Evolutionary conservation across 2,113 vertebrate genomes (phyloP).

Genomic region (Balaeniceps rex): DNA sequence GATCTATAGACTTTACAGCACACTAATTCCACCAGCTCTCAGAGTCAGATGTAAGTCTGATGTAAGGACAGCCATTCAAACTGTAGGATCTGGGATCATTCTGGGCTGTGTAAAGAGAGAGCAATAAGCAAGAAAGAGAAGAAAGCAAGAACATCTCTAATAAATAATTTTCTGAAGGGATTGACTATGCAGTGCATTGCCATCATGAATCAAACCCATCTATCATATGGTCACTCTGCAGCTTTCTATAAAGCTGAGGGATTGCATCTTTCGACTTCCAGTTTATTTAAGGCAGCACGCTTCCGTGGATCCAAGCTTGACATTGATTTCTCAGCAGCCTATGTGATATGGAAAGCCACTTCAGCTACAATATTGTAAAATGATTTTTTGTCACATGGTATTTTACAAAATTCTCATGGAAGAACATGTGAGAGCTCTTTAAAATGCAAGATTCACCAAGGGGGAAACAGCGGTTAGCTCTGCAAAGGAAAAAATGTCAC

Average conservation of each 20-base stretch:
- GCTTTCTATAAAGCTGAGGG: neutral
- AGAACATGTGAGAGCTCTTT: neutral
- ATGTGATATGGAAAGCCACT: neutral
- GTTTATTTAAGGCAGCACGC: neutral
- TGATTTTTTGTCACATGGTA: neutral
- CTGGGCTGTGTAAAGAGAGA: neutral
- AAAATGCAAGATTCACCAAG: conserved; percentile 33
- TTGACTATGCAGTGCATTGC: neutral
- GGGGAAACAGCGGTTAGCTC: neutral
- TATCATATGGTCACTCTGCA: neutral
- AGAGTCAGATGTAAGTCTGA: neutral
- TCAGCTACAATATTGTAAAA: neutral
- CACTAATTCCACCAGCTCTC: neutral
- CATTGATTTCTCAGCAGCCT: neutral
- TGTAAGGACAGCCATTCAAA: neutral
- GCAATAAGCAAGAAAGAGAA: neutral
- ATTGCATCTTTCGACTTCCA: neutral
- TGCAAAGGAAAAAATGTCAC: conserved; percentile 20
- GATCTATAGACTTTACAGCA: neutral
- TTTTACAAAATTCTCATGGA: neutral
- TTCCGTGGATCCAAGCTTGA: neutral
- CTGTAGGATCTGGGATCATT: neutral
- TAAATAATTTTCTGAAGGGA: neutral
- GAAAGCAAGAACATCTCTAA: neutral
- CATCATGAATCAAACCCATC: neutral